Evolutionary conservation across 2,113 vertebrate genomes (phyloP).

Genomic region (Zosterops pallidus): DNA sequence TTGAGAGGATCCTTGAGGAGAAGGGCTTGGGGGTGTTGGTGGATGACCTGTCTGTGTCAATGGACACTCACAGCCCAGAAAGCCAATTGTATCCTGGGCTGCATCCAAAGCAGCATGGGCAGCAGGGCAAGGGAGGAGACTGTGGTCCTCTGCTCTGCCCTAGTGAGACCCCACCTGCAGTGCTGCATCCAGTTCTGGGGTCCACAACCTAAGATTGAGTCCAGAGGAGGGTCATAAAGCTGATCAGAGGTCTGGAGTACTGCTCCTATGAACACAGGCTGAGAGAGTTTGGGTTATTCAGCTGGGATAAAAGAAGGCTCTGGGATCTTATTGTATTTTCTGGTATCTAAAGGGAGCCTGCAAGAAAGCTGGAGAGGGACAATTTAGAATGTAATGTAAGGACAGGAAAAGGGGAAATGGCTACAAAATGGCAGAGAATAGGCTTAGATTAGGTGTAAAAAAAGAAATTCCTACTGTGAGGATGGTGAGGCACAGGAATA

Average conservation of each 20-base stretch:
- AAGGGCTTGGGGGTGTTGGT: neutral
- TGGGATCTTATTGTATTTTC: neutral
- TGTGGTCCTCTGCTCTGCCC: neutral
- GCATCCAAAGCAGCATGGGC: accelerated
- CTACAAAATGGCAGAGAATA: neutral
- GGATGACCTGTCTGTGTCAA: neutral
- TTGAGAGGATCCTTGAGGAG: neutral
- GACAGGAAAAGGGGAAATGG: neutral
- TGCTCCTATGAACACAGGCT: accelerated
- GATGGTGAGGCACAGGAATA: neutral
- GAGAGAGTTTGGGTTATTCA: neutral
- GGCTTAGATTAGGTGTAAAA: neutral
- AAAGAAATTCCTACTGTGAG: neutral
- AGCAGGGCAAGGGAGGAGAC: neutral
- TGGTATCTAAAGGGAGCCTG: neutral
- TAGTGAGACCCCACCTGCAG: neutral
- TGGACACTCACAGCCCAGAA: too few relatives aligned
- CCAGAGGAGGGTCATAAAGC: neutral
- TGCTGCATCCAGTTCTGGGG: neutral
- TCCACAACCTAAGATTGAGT: neutral
- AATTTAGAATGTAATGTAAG: neutral
- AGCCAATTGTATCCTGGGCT: accelerated
- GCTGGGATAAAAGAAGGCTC: neutral
- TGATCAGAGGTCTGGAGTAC: neutral
- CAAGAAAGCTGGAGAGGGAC: neutral